Evolutionary conservation across 2,797 vertebrate genomes (phyloP).

Genomic region (Adelosebastes latens): DNA sequence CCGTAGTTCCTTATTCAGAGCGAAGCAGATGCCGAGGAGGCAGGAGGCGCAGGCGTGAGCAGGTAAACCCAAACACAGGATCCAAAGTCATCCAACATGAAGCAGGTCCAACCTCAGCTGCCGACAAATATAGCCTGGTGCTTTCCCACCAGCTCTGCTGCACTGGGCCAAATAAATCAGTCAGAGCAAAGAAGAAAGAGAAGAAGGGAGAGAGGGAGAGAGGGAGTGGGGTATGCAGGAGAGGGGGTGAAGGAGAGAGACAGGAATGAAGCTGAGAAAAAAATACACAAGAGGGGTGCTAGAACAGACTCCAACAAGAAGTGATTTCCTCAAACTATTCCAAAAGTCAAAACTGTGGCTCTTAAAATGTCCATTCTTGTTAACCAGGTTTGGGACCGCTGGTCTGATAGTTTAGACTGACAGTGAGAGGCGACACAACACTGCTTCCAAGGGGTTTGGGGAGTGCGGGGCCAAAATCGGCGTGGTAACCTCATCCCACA

Average conservation of each 20-base stretch:
- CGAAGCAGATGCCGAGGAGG: conserved; percentile 35
- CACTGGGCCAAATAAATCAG: conserved; percentile 67
- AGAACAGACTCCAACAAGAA: conserved; percentile 2
- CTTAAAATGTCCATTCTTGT: conserved; percentile 38
- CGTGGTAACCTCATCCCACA: conserved; percentile 78
- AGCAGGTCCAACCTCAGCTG: conserved; percentile 55
- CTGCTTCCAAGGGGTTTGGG: conserved; percentile 46
- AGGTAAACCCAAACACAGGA: conserved; percentile 62
- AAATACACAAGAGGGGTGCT: background rate
- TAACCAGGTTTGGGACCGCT: conserved; percentile 19
- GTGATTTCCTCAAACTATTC: conserved; percentile 31
- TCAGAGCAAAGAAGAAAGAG: conserved; percentile 36
- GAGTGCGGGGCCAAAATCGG: conserved; percentile 63
- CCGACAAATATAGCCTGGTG: conserved; percentile 76
- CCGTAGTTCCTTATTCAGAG: conserved; percentile 31
- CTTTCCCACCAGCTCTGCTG: conserved; percentile 67
- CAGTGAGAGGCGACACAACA: conserved; percentile 38
- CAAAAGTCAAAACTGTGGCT: conserved; percentile 25
- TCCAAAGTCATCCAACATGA: conserved; percentile 57
- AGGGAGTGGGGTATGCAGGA: conserved; percentile 42
- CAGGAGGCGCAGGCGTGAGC: conserved; percentile 62
- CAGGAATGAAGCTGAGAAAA: conserved; percentile 5
- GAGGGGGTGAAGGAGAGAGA: conserved; percentile 17
- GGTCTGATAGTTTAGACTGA: conserved; percentile 41
- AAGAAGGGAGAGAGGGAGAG: conserved; percentile 41